These are phyloP conservation scores for Salvelinus alpinus DNA, from an alignment of 2,113 vertebrate genomes.

Conservation along the genomic window DNA sequence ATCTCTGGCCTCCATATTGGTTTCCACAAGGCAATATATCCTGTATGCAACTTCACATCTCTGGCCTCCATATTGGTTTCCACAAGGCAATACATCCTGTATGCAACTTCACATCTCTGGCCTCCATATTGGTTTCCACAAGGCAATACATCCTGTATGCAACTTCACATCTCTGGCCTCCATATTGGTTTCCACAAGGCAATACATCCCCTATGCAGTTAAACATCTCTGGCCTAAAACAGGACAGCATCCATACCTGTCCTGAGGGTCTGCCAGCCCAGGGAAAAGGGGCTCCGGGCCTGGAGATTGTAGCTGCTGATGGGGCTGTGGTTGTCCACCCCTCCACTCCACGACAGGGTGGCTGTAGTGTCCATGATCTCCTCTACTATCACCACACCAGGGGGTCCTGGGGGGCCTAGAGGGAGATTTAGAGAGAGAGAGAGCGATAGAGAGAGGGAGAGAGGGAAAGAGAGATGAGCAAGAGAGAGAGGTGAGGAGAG, in stretches of 20 bases:
- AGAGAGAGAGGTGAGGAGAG: background rate
- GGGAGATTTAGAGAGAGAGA: constrained; percentile 5
- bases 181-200: too few species aligned
- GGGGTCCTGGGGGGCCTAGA: constrained; percentile 92
- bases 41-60: too few species aligned
- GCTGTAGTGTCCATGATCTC: constrained; percentile 92
- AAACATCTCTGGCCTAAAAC: too few species aligned
- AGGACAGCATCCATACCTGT: constrained; percentile 77
- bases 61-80: too few species aligned
- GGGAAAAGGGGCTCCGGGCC: constrained; percentile 93
- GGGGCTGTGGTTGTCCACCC: constrained; percentile 94
- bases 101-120: too few species aligned
- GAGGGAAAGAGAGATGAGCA: background rate
- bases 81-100: too few species aligned
- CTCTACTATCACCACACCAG: constrained; percentile 94
- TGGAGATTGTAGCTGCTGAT: constrained; percentile 91
- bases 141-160: too few species aligned
- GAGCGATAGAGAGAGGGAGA: background rate
- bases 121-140: too few species aligned
- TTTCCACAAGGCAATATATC: too few species aligned
- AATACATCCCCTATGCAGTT: too few species aligned
- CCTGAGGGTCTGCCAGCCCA: constrained; percentile 93
- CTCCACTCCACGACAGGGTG: constrained; percentile 92
- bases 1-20: too few species aligned
- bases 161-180: too few species aligned